Evolutionary conservation across 2,113 vertebrate species (phyloP).

Genomic region (Taurulus bubalis): DNA sequence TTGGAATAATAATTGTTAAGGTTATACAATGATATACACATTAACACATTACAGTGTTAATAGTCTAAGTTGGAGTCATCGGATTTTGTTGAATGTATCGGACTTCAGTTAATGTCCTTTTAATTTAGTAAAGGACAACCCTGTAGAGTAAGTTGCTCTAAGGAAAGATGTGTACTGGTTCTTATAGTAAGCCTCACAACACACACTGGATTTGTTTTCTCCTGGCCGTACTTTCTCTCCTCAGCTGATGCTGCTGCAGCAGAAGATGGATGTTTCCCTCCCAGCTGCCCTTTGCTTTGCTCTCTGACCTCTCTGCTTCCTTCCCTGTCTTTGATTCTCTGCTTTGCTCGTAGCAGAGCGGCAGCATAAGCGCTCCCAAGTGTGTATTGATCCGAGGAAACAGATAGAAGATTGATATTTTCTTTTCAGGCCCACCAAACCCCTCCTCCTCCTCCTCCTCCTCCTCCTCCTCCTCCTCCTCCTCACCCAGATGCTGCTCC

Average conservation of each 20-base stretch:
- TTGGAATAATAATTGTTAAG: neutral
- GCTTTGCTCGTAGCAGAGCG: constrained; percentile 30
- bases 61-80: neutral
- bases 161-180: neutral
- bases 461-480: neutral
- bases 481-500: constrained; percentile 30
- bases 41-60: neutral
- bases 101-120: neutral
- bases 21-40: neutral
- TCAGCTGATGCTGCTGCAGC: constrained; percentile 13
- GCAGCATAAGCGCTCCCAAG: constrained; percentile 26
- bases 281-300: constrained; percentile 34
- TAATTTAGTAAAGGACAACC: neutral
- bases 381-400: constrained; percentile 65
- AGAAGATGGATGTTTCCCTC: constrained; percentile 34
- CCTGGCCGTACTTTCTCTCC: neutral
- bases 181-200: neutral
- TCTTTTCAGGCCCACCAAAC: neutral
- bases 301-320: constrained; percentile 39
- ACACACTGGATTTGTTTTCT: neutral
- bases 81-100: neutral
- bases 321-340: constrained; percentile 18
- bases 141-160: neutral
- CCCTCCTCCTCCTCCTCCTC: neutral
- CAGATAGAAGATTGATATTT: constrained; percentile 61